Base-by-base conservation (phyloP, 2,888 invertebrate species). In the Palloptera scutellata region DNA sequence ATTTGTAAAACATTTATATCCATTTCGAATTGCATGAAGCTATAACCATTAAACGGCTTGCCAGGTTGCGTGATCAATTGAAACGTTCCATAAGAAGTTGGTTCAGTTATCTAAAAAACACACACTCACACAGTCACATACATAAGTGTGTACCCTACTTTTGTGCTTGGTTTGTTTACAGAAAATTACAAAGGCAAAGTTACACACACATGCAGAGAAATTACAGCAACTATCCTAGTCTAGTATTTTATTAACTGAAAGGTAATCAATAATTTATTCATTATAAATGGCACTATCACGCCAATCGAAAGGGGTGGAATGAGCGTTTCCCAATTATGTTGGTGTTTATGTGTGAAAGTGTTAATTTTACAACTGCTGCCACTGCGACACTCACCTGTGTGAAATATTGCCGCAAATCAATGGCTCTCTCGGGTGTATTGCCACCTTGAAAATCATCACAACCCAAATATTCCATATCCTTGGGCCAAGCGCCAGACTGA, bases 391-490 rank as follows among this genome's bases (percentile, higher is more conserved):
- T 74, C 83, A 91, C 92, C 87, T 90, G 89, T 82, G 87, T 88
- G 74, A 92, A 89, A 75, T 89, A 90, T 74, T 89, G 87, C 82
- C 88, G 88, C 61, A 94, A 87, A 85, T 93, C 89, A 78, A 94
- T 86, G 79, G 88, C 88, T 73, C 93, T 88, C 73, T 87, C 88
- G n/a, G 92, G 92, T 43, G 91, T 91, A 84, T 91, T 92, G 77
- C 90, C 90, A 51, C 91, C 92, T 81, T 91, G 90, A 82, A 91
- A 93, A 66, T 91, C 91, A 81, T 94, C 92, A 81, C 94, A 95
- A 52, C 89, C 89, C 72, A 92, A 88, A 83, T 92, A 93, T 78
- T 87, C 87, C 85, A 91, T 90, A 79, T 91, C 89, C 77, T 87
- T 88, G 77, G 91, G 91, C 92, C 92, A 94, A 72, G 89, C 89